Percentiles rank a stretch among this genome's conserved stretches.
Evolutionary conservation across 2,888 invertebrate species (phyloP).

Genomic region (Caenorhabditis sulstoni): DNA sequence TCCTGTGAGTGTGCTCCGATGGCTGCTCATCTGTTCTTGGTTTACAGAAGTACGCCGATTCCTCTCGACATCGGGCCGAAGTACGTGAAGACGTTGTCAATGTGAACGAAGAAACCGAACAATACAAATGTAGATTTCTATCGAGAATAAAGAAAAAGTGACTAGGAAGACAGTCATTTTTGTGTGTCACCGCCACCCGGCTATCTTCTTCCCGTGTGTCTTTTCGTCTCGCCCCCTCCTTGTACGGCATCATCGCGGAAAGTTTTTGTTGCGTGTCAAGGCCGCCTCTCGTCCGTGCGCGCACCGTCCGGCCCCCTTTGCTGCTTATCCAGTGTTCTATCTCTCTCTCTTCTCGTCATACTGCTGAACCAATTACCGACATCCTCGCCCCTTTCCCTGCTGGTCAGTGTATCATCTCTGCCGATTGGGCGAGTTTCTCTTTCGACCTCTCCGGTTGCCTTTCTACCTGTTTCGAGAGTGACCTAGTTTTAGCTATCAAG

Average conservation of each 20-base stretch:
- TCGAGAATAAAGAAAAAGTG: slow-evolving; percentile 33
- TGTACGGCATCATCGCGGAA: slow-evolving; percentile 54
- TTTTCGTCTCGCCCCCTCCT: slow-evolving; percentile 46
- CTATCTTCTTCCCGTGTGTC: slow-evolving; percentile 25
- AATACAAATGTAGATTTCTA: slow-evolving; percentile 39
- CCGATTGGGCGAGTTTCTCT: slow-evolving; percentile 28
- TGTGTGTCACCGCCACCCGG: slow-evolving; percentile 17
- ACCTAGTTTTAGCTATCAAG: slow-evolving; percentile 41
- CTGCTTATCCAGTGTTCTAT: slow-evolving; percentile 49
- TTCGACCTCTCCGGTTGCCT: slow-evolving; percentile 14
- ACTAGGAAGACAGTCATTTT: slow-evolving; percentile 35
- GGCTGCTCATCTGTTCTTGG: neutral
- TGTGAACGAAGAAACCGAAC: slow-evolving; percentile 23
- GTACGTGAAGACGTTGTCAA: slow-evolving; percentile 52
- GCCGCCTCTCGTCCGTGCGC: slow-evolving; percentile 39
- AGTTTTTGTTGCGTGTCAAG: slow-evolving; percentile 57
- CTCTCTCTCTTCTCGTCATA: slow-evolving; percentile 30
- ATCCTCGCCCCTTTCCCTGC: slow-evolving; percentile 10
- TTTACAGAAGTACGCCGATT: slow-evolving; percentile 46
- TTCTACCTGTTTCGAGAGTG: slow-evolving; percentile 43
- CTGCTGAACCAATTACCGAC: slow-evolving; percentile 55
- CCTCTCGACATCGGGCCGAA: slow-evolving; percentile 49
- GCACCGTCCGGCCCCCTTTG: slow-evolving; percentile 20
- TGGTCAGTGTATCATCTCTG: slow-evolving; percentile 46
- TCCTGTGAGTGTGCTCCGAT: slow-evolving; percentile 30